Conservation (phyloP, 2,888 invertebrate species). For the Adelognathus sp. region DNA sequence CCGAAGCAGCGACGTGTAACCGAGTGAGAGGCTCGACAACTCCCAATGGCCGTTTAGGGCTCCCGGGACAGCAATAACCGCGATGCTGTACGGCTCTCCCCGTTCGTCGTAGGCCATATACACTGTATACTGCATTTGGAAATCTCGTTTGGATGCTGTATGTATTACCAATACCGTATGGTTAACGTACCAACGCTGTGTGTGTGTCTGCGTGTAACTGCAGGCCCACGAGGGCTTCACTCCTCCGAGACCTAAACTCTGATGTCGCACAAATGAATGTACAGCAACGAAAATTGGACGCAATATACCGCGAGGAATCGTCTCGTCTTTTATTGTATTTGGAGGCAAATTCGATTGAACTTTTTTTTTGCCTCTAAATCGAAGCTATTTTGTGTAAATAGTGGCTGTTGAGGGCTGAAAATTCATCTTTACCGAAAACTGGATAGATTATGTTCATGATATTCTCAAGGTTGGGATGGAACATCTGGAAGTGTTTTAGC, state of each 20-base stretch:
- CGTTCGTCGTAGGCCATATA: conserved; percentile 5
- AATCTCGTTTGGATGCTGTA: background rate
- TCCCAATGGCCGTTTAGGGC: conserved; percentile 61
- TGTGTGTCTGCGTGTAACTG: conserved; percentile 17
- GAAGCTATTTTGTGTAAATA: no score
- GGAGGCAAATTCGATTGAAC: no score
- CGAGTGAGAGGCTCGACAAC: conserved; percentile 36
- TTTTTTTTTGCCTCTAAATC: no score
- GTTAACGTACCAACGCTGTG: background rate
- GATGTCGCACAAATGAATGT: conserved; percentile 8
- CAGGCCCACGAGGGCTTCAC: background rate
- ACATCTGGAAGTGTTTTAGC: no score
- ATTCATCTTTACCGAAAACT: no score
- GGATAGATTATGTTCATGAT: no score
- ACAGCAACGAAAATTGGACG: background rate
- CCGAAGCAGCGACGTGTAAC: conserved; percentile 18
- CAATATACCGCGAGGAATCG: no score
- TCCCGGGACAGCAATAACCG: conserved; percentile 66
- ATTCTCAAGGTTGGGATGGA: no score
- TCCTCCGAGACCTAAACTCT: background rate
- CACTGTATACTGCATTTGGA: conserved; percentile 12
- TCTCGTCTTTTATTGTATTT: no score
- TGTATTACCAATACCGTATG: no score
- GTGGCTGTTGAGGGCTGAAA: no score
- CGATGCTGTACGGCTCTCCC: conserved; percentile 32